Evolutionary conservation across 2,113 vertebrate genomes (phyloP).

Genomic region (Sinocyclocheilus anophthalmus): DNA sequence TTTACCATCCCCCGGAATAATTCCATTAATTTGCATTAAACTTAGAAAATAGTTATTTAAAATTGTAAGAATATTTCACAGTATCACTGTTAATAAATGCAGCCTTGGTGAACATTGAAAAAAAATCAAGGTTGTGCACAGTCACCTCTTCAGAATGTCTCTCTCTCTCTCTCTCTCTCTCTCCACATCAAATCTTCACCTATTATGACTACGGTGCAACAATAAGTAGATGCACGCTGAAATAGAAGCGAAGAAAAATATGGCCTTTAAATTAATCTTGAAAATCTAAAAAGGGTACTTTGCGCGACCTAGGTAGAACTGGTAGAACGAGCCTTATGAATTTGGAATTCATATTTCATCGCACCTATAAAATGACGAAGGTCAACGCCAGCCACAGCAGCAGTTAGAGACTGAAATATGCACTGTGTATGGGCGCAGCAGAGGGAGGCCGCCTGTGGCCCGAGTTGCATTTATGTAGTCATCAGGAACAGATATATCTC

Average conservation of each 20-base stretch:
- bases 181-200: neutral
- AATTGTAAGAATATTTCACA: neutral
- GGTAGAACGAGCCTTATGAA: conserved; percentile 49
- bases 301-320: conserved; percentile 37
- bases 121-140: neutral
- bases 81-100: neutral
- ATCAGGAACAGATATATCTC: conserved; percentile 47
- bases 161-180: neutral
- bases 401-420: conserved; percentile 44
- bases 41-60: neutral
- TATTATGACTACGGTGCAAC: neutral
- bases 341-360: conserved; percentile 57
- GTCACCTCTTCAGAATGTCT: neutral
- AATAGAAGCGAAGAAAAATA: too few species aligned
- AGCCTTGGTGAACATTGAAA: neutral
- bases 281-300: conserved; percentile 46
- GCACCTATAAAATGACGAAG: conserved; percentile 61
- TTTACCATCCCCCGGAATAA: neutral
- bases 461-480: conserved; percentile 64
- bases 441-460: conserved; percentile 44
- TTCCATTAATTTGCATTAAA: neutral
- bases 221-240: too few species aligned
- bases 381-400: conserved; percentile 53
- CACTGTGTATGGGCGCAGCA: conserved; percentile 33
- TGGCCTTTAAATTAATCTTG: conserved; percentile 18